These are phyloP conservation scores for Hipposideros armiger DNA, from an alignment of 2,113 vertebrate species.

Conservation along the genomic window DNA sequence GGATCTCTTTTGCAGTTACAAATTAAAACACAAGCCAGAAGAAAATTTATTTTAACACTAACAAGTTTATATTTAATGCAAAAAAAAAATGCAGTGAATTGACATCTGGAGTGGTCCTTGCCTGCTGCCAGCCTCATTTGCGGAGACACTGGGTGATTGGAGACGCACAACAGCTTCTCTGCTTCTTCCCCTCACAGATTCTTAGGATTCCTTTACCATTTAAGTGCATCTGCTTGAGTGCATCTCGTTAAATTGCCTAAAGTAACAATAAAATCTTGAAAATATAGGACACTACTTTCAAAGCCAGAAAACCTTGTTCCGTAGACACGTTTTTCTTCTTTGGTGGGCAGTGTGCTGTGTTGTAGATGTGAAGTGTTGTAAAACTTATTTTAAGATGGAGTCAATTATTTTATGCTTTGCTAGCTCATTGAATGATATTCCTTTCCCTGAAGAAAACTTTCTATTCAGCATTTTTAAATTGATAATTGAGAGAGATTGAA, in stretches of 20 bases:
- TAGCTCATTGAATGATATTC: neutral
- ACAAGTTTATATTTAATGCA: neutral
- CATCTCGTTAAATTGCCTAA: neutral
- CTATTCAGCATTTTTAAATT: neutral
- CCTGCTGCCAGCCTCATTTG: neutral
- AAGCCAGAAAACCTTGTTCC: neutral
- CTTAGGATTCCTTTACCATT: neutral
- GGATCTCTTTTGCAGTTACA: neutral
- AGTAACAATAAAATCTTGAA: neutral
- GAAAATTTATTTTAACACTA: neutral
- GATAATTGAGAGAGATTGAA: neutral
- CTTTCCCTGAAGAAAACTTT: neutral
- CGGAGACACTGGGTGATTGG: neutral
- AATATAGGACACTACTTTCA: neutral
- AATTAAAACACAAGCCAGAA: neutral
- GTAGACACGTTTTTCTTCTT: neutral
- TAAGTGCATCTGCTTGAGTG: neutral
- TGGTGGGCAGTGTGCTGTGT: neutral
- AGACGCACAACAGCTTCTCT: neutral
- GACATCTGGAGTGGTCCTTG: neutral
- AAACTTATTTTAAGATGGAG: neutral
- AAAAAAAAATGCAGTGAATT: conserved; percentile 40
- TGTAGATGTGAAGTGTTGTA: neutral
- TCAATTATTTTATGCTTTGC: neutral
- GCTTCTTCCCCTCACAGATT: neutral